phyloP scores from a whole-genome alignment of 2,797 vertebrate genomes.

The Poeciliopsis turneri region DNA sequence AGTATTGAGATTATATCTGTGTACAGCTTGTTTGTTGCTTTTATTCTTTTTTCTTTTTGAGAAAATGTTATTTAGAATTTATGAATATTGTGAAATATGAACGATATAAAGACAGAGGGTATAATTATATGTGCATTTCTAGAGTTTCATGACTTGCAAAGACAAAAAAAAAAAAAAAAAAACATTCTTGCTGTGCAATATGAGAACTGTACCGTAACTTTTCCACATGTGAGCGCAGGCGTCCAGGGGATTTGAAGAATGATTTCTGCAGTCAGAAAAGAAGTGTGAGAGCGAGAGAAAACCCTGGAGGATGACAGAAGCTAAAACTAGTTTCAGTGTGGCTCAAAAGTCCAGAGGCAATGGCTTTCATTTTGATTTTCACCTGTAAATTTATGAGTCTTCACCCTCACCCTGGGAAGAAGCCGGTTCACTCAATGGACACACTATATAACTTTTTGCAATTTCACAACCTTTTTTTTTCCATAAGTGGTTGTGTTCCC shows the following conservation, averaged over 20 bases:
- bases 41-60: neutral
- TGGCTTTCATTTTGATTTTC: slow-evolving; percentile 47
- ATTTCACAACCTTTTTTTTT: slow-evolving; percentile 28
- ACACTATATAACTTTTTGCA: slow-evolving; percentile 35
- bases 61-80: slow-evolving; percentile 29
- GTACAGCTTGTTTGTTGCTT: slow-evolving; percentile 50
- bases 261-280: slow-evolving; percentile 34
- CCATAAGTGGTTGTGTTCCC: neutral
- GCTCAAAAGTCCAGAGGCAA: slow-evolving; percentile 30
- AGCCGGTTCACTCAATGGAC: slow-evolving; percentile 19
- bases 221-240: slow-evolving; percentile 20
- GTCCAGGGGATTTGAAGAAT: slow-evolving; percentile 33
- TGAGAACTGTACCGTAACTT: slow-evolving; percentile 9
- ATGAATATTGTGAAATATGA: slow-evolving; percentile 28
- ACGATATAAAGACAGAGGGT: slow-evolving; percentile 15
- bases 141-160: slow-evolving; percentile 27
- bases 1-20: slow-evolving; percentile 58
- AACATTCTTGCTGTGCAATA: slow-evolving; percentile 23
- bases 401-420: slow-evolving; percentile 40
- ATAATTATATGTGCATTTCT: slow-evolving; percentile 43
- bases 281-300: neutral
- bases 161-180: neutral
- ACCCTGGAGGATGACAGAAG: slow-evolving; percentile 22
- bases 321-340: slow-evolving; percentile 43
- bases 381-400: slow-evolving; percentile 52